These are phyloP conservation scores for Tuberolachnus salignus DNA, from an alignment of 2,888 invertebrate genomes.

Conservation along the genomic window DNA sequence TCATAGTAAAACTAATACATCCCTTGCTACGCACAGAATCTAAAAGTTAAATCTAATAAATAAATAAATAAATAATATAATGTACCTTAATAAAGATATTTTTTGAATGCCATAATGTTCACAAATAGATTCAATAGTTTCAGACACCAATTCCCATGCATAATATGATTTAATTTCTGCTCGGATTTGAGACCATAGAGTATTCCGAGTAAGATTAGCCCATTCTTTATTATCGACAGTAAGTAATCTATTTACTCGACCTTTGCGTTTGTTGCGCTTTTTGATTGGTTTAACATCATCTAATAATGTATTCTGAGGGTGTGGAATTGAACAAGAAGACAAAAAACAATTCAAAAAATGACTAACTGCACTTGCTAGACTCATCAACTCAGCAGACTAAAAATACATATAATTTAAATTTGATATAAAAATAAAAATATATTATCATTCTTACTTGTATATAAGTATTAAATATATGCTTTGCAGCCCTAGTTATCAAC, in stretches of 20 bases:
- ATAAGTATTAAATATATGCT: constrained; percentile 90
- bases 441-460: constrained; percentile 71
- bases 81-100: constrained; percentile 76
- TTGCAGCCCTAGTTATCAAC: constrained; percentile 84
- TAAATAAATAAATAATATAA: constrained; percentile 3
- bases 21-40: no score
- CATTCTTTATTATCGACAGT: constrained; percentile 76
- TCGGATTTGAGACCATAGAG: constrained; percentile 86
- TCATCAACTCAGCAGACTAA: constrained; percentile 85
- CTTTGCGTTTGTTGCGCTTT: constrained; percentile 70
- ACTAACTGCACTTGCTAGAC: constrained; percentile 85
- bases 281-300: constrained; percentile 72
- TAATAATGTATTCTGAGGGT: constrained; percentile 69
- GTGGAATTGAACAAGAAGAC: constrained; percentile 75
- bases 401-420: constrained; percentile 18
- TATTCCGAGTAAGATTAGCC: constrained; percentile 83
- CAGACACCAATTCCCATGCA: constrained; percentile 83
- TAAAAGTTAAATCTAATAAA: no score
- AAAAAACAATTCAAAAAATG: constrained; percentile 97
- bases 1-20: no score
- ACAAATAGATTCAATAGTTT: constrained; percentile 78
- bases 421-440: neutral
- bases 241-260: constrained; percentile 65
- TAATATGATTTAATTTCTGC: constrained; percentile 85
- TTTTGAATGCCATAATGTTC: constrained; percentile 84